Base-by-base conservation (phyloP, 2,797 vertebrate species). In the Cygnus olor region DNA sequence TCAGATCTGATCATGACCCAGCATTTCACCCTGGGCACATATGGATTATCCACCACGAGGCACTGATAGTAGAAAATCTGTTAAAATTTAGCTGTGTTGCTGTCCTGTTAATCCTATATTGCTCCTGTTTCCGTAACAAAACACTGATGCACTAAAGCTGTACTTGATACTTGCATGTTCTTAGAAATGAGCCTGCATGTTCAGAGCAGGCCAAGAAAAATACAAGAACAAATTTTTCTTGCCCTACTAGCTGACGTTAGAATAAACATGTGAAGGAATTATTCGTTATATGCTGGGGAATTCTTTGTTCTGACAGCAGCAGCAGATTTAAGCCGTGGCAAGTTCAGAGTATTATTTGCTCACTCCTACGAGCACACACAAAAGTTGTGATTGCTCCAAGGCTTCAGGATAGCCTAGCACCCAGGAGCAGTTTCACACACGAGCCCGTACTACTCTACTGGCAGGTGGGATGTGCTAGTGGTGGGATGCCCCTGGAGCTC, bases 1-100 rank as follows among this genome's bases (percentile, higher is more conserved):
- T 80, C 9, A 3, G n/a, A 66, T 30, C 0, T 0, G 40, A 73
- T 27, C 19, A 3, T 17, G 30, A 14, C n/a, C 60, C 0, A 2
- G 74, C 87, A 80, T 64, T 71, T 80, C 44, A 85, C n/a, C 24
- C 9, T 4, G 16, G n/a, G 8, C 9, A 6, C 10, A 20, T 25
- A 69, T 19, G 2, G 51, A 24, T 92, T 66, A 74, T 65, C n/a
- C 61, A 71, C 14, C 38, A 6, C 22, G 47, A 53, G 25, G 38
- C 17, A 24, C 32, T 58, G 36, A 16, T 51, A 49, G 30, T 1
- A 54, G 30, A 65, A 32, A 58, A 90, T 53, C 74, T 90, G 8
- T 20, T 36, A 73, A 82, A 85, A 49, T 21, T 14, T 24, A 60
- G 19, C 53, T 71, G 56, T 24, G 16, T 2, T 92, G 58, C 16